Percentiles rank a stretch among this genome's conserved stretches.
Conservation (phyloP, 2,113 vertebrate species). For the Geothlypis trichas region DNA sequence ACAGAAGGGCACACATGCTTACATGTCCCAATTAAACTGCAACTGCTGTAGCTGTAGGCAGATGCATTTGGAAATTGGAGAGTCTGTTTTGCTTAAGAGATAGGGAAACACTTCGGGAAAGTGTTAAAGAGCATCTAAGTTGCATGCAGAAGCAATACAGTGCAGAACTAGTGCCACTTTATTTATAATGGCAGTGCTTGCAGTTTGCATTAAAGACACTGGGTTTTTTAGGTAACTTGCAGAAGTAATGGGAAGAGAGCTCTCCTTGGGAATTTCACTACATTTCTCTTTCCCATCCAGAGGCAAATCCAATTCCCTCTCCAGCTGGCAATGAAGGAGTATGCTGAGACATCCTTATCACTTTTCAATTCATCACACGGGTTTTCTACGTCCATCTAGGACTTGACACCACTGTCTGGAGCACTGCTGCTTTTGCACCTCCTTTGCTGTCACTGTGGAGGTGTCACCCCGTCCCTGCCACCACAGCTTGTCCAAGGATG, state of each 20-base stretch:
- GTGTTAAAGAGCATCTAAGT: neutral
- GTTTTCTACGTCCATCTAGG: neutral
- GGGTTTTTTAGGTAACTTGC: neutral
- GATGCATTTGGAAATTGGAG: neutral
- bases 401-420: neutral
- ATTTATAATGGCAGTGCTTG: neutral
- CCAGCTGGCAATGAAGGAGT: neutral
- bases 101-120: neutral
- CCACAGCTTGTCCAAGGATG: rapidly evolving
- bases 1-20: neutral
- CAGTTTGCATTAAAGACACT: neutral
- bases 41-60: neutral
- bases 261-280: neutral
- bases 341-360: neutral
- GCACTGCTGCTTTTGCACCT: neutral
- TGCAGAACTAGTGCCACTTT: neutral
- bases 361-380: neutral
- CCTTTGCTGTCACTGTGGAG: neutral
- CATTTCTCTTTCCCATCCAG: neutral
- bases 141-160: neutral
- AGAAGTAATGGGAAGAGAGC: neutral
- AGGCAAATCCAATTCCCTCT: neutral
- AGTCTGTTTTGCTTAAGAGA: neutral
- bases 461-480: neutral
- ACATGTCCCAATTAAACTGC: neutral